Conservation (phyloP, 2,888 invertebrate species). For the Bedellia somnulentella region DNA sequence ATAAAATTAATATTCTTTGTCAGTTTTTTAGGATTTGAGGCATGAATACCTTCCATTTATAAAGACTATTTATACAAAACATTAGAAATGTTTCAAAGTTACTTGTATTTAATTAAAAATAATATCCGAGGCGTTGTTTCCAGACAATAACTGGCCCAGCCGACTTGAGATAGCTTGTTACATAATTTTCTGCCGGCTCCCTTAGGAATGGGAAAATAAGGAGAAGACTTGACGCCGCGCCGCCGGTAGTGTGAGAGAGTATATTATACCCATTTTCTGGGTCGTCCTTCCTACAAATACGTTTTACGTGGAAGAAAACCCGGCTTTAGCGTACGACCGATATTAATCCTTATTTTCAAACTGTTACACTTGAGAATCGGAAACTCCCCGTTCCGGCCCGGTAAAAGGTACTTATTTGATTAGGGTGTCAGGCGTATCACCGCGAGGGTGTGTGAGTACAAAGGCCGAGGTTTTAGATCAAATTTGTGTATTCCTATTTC, state of each 20-base stretch:
- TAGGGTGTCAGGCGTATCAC: constrained; percentile 61
- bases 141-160: constrained; percentile 52
- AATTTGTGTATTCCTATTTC: constrained; percentile 56
- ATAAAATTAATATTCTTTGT: no score
- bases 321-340: not conserved
- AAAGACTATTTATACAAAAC: no score
- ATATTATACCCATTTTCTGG: constrained; percentile 62
- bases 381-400: constrained; percentile 19
- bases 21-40: no score
- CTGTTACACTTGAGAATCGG: constrained; percentile 18
- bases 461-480: constrained; percentile 54
- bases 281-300: constrained; percentile 63
- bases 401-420: constrained; percentile 62
- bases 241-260: constrained; percentile 51
- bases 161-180: constrained; percentile 52
- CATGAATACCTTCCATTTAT: no score
- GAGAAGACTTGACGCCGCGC: constrained; percentile 21
- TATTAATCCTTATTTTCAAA: constrained; percentile 16
- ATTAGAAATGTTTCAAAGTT: no score
- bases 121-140: constrained; percentile 50
- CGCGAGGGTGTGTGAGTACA: constrained; percentile 48
- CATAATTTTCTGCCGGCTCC: constrained; percentile 57
- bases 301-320: constrained; percentile 57
- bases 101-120: constrained; percentile 59
- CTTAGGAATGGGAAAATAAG: constrained; percentile 50